Evolutionary conservation across 2,888 invertebrate genomes (phyloP).

Genomic region (Iselma pallidipennis): DNA sequence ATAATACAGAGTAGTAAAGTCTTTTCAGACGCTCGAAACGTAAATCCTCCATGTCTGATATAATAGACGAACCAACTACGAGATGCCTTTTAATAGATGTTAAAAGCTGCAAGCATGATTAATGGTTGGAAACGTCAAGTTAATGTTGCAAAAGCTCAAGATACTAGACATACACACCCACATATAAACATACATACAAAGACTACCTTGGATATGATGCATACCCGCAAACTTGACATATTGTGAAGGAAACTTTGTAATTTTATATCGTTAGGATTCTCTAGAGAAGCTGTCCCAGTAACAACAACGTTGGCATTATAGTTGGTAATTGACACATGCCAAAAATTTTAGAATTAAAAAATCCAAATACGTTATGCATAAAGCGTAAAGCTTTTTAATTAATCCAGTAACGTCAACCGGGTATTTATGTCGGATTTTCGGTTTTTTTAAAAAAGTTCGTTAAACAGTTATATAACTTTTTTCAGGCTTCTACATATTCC

Average conservation of each 20-base stretch:
- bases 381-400: background rate
- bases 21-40: background rate
- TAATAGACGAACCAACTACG: background rate
- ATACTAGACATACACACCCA: background rate
- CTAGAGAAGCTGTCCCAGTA: background rate
- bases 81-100: conserved; percentile 19
- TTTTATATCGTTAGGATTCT: too few species aligned
- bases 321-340: background rate
- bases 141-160: conserved; percentile 21
- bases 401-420: background rate
- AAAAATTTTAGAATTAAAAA: background rate
- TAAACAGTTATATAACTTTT: too few species aligned
- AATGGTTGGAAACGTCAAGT: conserved; percentile 19
- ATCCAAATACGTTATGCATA: background rate
- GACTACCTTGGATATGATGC: background rate
- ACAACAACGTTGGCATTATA: background rate
- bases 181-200: background rate
- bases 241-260: background rate
- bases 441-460: background rate
- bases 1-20: background rate
- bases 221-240: background rate
- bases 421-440: background rate
- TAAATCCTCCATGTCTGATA: background rate
- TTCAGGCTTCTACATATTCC: too few species aligned
- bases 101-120: conserved; percentile 21